Evolutionary conservation across 2,888 invertebrate species (phyloP).

Genomic region (Trichopria drosophilae): DNA sequence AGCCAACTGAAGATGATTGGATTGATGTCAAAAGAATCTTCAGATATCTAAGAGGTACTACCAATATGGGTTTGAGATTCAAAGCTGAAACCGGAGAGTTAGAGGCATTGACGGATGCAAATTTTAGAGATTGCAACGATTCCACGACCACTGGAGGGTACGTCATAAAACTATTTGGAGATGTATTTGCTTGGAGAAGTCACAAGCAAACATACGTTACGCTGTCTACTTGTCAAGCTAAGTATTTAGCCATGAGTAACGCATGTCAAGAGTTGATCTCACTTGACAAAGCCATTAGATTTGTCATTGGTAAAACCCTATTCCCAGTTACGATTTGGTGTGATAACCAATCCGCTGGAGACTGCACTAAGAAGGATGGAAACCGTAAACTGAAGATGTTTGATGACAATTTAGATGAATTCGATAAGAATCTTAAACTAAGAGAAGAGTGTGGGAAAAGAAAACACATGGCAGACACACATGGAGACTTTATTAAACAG

Average conservation of each 20-base stretch:
- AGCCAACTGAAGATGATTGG: conserved; percentile 26
- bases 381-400: conserved; percentile 31
- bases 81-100: conserved; percentile 12
- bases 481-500: too few species aligned
- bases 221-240: conserved; percentile 31
- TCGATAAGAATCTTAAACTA: conserved; percentile 11
- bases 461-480: conserved; percentile 32
- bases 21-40: conserved; percentile 21
- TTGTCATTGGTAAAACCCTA: conserved; percentile 27
- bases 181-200: conserved; percentile 34
- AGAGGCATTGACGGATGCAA: conserved; percentile 36
- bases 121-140: conserved; percentile 33
- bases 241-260: too few species aligned
- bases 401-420: conserved; percentile 23
- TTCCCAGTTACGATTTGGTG: conserved; percentile 19
- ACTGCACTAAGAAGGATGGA: conserved; percentile 26
- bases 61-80: conserved; percentile 13
- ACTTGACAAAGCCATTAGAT: conserved; percentile 27
- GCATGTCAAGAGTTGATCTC: conserved; percentile 33
- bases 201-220: conserved; percentile 32
- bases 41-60: conserved; percentile 24
- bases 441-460: conserved; percentile 20
- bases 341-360: conserved; percentile 12
- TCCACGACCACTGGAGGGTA: conserved; percentile 32
- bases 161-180: too few species aligned